Evolutionary conservation across 2,113 vertebrate species (phyloP).

Genomic region (Microcebus ravelobensis): DNA sequence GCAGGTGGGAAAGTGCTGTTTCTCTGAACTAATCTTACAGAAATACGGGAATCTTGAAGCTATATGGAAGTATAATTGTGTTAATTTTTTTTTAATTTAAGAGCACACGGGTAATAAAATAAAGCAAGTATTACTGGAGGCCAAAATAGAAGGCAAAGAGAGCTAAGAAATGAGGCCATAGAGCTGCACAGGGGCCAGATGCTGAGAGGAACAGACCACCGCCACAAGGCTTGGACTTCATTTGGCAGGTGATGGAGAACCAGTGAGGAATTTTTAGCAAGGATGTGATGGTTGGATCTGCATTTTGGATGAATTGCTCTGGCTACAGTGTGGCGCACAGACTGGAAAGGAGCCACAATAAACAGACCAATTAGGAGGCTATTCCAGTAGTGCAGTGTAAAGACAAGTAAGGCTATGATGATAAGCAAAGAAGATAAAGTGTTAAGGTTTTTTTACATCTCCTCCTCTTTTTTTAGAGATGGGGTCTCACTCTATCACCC

Average conservation of each 20-base stretch:
- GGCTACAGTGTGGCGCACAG: background rate
- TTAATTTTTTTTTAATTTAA: too few species aligned
- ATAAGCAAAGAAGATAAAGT: background rate
- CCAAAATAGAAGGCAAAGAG: background rate
- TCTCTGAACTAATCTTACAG: background rate
- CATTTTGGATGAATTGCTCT: background rate
- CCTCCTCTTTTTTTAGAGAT: background rate
- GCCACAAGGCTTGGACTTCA: background rate
- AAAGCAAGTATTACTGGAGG: background rate
- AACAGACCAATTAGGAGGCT: background rate
- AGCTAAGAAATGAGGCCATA: background rate
- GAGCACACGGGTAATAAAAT: background rate
- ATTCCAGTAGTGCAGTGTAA: rapidly evolving
- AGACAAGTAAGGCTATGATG: background rate
- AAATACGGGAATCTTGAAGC: background rate
- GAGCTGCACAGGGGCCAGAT: background rate
- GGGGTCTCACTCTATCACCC: background rate
- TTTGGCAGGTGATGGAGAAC: rapidly evolving
- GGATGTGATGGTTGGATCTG: background rate
- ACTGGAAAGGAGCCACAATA: background rate
- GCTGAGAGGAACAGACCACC: background rate
- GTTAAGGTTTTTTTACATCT: background rate
- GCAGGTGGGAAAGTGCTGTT: background rate
- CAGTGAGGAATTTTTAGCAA: background rate
- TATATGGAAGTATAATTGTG: background rate